Conservation (phyloP, 2,797 vertebrate species). For the Galagoides demidoff region DNA sequence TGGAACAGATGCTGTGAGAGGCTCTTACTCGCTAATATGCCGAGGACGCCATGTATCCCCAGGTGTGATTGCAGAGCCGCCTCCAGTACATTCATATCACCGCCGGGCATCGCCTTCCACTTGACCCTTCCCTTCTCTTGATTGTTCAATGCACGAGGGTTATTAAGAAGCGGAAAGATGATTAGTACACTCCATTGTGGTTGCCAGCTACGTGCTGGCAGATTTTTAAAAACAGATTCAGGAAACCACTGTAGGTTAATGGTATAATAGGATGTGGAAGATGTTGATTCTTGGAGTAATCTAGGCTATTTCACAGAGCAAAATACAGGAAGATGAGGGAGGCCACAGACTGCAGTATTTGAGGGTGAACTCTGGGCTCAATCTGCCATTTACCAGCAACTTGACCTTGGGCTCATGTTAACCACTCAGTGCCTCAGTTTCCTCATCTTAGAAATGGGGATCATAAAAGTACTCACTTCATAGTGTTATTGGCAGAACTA, state of each 20-base stretch:
- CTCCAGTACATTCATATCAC: conserved; percentile 66
- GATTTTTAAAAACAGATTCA: conserved; percentile 72
- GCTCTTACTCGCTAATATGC: conserved; percentile 66
- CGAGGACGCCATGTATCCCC: conserved; percentile 71
- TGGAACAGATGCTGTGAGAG: conserved; percentile 81
- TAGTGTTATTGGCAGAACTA: not conserved
- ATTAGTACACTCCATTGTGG: conserved; percentile 60
- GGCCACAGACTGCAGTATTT: not conserved
- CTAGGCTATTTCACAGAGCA: conserved; percentile 45
- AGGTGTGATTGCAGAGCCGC: conserved; percentile 55
- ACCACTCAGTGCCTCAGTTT: not conserved
- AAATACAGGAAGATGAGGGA: not conserved
- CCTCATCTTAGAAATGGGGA: conserved; percentile 14
- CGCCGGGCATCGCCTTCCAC: conserved; percentile 75
- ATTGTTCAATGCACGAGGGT: conserved; percentile 78
- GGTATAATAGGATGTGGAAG: conserved; percentile 63
- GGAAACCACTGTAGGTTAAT: conserved; percentile 67
- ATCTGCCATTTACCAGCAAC: not conserved
- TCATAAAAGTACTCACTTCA: not conserved
- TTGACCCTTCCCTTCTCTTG: conserved; percentile 77
- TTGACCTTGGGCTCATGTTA: conserved; percentile 58
- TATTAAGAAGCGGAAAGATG: conserved; percentile 79
- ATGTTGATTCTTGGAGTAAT: conserved; percentile 43
- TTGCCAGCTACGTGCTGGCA: conserved; percentile 72
- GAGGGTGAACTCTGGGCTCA: not conserved